phyloP scores from a whole-genome alignment of 2,113 vertebrate species.

The Pomatorhinus ruficollis region DNA sequence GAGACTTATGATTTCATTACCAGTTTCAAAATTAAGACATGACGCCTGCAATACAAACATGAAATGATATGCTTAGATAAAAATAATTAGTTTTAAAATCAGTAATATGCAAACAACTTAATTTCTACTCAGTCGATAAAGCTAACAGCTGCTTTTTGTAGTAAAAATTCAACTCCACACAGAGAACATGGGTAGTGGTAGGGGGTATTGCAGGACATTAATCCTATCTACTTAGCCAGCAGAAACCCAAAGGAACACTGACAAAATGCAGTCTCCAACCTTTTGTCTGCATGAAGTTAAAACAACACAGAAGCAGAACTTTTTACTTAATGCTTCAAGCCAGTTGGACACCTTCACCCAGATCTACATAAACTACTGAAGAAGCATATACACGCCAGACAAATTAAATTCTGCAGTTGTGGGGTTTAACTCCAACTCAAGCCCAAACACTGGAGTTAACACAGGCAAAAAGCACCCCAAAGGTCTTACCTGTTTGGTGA shows the following conservation, averaged over 20 bases:
- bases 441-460: background rate
- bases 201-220: background rate
- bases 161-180: background rate
- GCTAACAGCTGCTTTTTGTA: background rate
- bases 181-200: background rate
- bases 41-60: background rate
- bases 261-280: background rate
- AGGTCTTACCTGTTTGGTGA: conserved; percentile 91
- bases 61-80: background rate
- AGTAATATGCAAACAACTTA: background rate
- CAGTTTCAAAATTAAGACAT: background rate
- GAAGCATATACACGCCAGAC: background rate
- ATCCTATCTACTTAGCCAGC: background rate
- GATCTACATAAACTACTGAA: background rate
- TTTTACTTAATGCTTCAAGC: background rate
- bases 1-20: background rate
- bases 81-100: background rate
- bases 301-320: background rate
- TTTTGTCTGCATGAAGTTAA: background rate
- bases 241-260: background rate
- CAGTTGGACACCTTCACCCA: background rate
- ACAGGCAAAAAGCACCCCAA: background rate
- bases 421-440: background rate
- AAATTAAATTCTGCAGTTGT: background rate
- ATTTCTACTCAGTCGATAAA: background rate